These are phyloP conservation scores for Eospalax fontanierii DNA, from an alignment of 2,797 vertebrate genomes.

Conservation along the genomic window DNA sequence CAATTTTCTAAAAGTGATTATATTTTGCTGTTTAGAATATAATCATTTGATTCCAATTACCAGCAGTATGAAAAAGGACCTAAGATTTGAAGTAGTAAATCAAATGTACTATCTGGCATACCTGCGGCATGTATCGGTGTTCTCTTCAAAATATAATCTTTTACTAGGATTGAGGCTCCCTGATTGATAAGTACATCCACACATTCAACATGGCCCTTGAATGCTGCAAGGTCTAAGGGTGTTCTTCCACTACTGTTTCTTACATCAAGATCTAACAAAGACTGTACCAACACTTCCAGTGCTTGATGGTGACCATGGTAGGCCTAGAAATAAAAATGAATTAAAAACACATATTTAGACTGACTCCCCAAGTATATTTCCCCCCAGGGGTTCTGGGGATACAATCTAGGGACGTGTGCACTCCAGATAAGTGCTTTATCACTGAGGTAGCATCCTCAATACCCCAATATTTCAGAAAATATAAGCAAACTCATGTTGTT, in stretches of 20 bases:
- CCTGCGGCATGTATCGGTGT: constrained; percentile 98
- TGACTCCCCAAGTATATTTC: not conserved
- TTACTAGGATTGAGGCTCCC: constrained; percentile 97
- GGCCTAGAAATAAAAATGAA: constrained; percentile 90
- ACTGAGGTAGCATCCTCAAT: not conserved
- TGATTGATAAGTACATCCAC: constrained; percentile 99
- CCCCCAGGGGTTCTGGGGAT: too few species aligned
- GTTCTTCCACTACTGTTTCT: constrained; percentile 97
- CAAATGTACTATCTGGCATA: constrained; percentile 80
- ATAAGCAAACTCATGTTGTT: constrained; percentile 4
- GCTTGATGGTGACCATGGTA: constrained; percentile 99
- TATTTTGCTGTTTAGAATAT: not conserved
- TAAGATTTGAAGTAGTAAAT: not conserved
- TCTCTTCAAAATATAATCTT: constrained; percentile 97
- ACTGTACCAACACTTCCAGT: constrained; percentile 98
- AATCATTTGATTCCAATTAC: not conserved
- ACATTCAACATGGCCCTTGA: constrained; percentile 98
- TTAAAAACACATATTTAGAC: not conserved
- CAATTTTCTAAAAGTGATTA: constrained; percentile 14
- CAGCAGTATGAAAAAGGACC: not conserved
- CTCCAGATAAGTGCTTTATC: not conserved
- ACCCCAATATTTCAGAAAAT: not conserved
- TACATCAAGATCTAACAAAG: constrained; percentile 97
- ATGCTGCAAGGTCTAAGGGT: constrained; percentile 96
- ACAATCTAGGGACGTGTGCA: not conserved